Evolutionary conservation across 2,888 invertebrate species (phyloP), one percentile per base, ranked within the genome.

Genomic region (Pseudococcus viburni): DNA sequence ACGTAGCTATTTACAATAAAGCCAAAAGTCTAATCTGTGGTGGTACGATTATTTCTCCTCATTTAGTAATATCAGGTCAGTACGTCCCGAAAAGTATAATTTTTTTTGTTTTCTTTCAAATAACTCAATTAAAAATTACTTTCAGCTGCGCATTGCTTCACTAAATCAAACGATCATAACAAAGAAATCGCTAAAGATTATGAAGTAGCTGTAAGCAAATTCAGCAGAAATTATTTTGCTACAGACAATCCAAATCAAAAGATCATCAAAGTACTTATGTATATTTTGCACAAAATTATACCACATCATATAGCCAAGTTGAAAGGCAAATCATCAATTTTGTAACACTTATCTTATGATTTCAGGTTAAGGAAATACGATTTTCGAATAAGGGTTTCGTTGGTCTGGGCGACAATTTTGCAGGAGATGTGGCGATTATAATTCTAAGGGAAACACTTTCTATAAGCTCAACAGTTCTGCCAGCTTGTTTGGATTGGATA

Each of bases 401-500:
- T n/a, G 90, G 51, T 51, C 15, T 51, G 1, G 12, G 15, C 51
- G 17, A 12, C 80, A 84, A 89, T 59, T 89, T 89, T 59, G 89
- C 89, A 9, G 85, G 89, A 22, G 90, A 90, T 73, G 89, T 89
- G 42, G 90, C 89, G 5, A 85, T 89, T 42, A 73, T 90, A 15
- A 89, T 89, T 64, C 26, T 90, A 33, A 51, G 64, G 15, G 64
- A 19, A 22, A 55, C 68, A 80, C 89, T 90, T 11, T n/a, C 42
- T 15, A 83, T 90, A 26, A 89, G 83, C n/a, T 85, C 77, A 33
- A 64, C 85, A 33, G 89, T 90, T 22, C 88, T 90, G 83, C 90
- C 90, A 46, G 89, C 89, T n/a, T 90, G 90, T 84, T 80, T 90
- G 8, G 89, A 89, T 22, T 89, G 89, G 88, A 64, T 77, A 9